These are phyloP conservation scores for Hirudinaria manillensis DNA, from an alignment of 2,888 invertebrate genomes.

Conservation along the genomic window DNA sequence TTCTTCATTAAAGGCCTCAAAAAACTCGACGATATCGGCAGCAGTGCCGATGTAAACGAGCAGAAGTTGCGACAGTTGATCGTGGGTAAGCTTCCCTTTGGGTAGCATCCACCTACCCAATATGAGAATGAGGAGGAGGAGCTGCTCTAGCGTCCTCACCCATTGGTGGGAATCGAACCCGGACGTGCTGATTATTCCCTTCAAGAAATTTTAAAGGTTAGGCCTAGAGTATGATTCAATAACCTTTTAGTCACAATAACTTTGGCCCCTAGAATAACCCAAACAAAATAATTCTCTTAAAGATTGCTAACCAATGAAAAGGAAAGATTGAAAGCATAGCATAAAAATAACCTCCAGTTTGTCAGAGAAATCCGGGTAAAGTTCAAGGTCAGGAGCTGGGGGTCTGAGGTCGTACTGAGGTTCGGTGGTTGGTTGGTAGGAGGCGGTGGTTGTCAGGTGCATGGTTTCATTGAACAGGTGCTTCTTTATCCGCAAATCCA, in stretches of 20 bases:
- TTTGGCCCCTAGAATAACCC: no score
- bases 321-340: no score
- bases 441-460: background rate
- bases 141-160: slow-evolving; percentile 82
- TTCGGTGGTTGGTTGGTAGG: background rate
- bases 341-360: slow-evolving; percentile 2
- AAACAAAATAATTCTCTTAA: no score
- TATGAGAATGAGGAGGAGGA: slow-evolving; percentile 79
- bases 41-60: slow-evolving; percentile 79
- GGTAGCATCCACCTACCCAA: slow-evolving; percentile 82
- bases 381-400: background rate
- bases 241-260: no score
- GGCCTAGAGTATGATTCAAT: no score
- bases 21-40: slow-evolving; percentile 91
- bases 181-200: slow-evolving; percentile 28
- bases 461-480: slow-evolving; percentile 8
- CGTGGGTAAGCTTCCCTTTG: slow-evolving; percentile 77
- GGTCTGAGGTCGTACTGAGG: slow-evolving; percentile 18
- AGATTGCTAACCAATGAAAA: no score
- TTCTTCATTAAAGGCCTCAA: slow-evolving; percentile 76
- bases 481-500: slow-evolving; percentile 63
- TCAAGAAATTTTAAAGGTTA: background rate
- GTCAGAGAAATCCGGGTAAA: slow-evolving; percentile 6
- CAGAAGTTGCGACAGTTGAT: slow-evolving; percentile 82
- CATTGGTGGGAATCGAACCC: slow-evolving; percentile 60